Conservation (phyloP, 30 jellyfish, hydroid and myxozoan species). For the Morbakka virulenta region DNA sequence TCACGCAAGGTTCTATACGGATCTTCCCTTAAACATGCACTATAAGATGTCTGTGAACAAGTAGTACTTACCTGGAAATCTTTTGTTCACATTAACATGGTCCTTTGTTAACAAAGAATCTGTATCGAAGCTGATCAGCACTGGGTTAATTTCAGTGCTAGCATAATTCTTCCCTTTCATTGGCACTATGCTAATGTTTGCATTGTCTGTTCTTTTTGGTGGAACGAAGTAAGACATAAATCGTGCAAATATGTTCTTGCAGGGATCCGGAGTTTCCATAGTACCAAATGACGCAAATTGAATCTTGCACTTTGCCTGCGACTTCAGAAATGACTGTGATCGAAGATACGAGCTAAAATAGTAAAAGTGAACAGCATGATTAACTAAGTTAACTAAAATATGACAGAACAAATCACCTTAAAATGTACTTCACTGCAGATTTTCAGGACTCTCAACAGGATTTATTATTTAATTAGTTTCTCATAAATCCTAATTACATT, state of each 20-base stretch:
- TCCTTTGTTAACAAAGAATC: background rate
- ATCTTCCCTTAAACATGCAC: no score
- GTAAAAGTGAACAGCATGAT: no score
- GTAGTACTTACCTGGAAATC: slow-evolving; percentile 32
- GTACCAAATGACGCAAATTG: slow-evolving; percentile 58
- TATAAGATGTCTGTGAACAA: no score
- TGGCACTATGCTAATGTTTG: slow-evolving; percentile 41
- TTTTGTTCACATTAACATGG: background rate
- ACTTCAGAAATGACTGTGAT: slow-evolving; percentile 34
- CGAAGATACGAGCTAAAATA: slow-evolving; percentile 37
- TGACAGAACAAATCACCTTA: no score
- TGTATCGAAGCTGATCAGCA: background rate
- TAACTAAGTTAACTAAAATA: no score
- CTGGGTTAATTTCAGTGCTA: slow-evolving; percentile 33
- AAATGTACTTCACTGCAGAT: no score
- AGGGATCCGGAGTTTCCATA: slow-evolving; percentile 53
- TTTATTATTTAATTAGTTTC: no score
- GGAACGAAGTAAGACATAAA: slow-evolving; percentile 41
- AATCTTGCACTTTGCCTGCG: slow-evolving; percentile 30
- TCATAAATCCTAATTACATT: no score
- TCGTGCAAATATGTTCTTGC: slow-evolving; percentile 52
- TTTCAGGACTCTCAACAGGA: no score
- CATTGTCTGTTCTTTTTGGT: slow-evolving; percentile 34
- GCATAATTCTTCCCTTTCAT: slow-evolving; percentile 29
- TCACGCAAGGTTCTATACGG: no score